Percentiles rank a stretch among this genome's conserved stretches.
phyloP scores from a whole-genome alignment of 2,797 vertebrate species.

The Onychomys torridus region DNA sequence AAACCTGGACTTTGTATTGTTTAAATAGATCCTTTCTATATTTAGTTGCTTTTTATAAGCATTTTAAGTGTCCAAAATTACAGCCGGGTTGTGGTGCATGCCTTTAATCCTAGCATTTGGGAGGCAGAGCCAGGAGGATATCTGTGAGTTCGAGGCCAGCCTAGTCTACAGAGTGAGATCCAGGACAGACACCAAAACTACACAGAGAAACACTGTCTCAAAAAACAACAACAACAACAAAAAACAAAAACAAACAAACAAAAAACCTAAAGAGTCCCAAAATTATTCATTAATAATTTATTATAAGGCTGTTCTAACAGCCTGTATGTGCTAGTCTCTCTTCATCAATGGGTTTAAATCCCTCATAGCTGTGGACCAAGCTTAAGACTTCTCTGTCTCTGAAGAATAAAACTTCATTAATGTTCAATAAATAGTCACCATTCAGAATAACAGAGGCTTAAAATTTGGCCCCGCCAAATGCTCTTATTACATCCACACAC shows the following conservation, averaged over 20 bases:
- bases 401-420: not conserved
- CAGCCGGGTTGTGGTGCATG: too few relatives aligned
- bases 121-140: too few relatives aligned
- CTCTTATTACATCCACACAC: not conserved
- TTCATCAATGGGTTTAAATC: conserved; percentile 9
- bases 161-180: too few relatives aligned
- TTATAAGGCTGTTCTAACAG: not conserved
- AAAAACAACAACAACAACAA: too few relatives aligned
- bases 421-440: conserved; percentile 23
- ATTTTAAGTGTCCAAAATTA: conserved; percentile 13
- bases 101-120: too few relatives aligned
- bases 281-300: conserved; percentile 48
- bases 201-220: too few relatives aligned
- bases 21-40: conserved; percentile 51
- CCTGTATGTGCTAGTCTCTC: not conserved
- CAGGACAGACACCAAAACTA: too few relatives aligned
- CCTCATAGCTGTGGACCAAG: not conserved
- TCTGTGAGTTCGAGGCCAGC: too few relatives aligned
- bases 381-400: conserved; percentile 17
- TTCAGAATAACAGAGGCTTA: conserved; percentile 11
- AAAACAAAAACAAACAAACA: too few relatives aligned
- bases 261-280: not conserved
- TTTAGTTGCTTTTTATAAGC: conserved; percentile 39
- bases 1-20: not conserved
- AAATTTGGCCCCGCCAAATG: not conserved